Evolutionary conservation across 64 coral and sea anemone species (phyloP).

Genomic region (Stichodactyla helianthus): DNA sequence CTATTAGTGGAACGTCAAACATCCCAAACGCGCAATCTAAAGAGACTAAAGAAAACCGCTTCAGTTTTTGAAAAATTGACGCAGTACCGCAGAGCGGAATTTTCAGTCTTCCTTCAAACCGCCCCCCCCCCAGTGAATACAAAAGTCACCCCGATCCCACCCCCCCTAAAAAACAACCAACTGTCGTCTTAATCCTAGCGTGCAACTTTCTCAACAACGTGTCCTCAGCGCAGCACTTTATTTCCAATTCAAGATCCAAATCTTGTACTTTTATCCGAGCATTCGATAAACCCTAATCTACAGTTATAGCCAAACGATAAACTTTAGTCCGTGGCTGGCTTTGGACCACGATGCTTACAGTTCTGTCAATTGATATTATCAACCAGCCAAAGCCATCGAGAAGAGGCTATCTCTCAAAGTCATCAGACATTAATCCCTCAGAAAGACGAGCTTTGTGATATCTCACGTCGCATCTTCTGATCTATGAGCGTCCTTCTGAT

Average conservation of each 20-base stretch:
- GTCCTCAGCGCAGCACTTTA: slow-evolving; percentile 3
- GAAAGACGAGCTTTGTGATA: slow-evolving; percentile 15
- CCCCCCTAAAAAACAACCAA: background rate
- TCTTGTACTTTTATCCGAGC: slow-evolving; percentile 4
- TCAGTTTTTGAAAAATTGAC: too few relatives aligned
- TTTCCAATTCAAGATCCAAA: slow-evolving; percentile 11
- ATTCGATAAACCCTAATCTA: slow-evolving; percentile 13
- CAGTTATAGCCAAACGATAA: background rate
- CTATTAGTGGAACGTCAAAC: too few relatives aligned
- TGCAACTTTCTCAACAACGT: background rate
- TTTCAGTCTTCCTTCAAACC: background rate
- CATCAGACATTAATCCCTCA: slow-evolving; percentile 4
- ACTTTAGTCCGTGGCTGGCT: background rate
- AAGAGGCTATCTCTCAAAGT: slow-evolving; percentile 2
- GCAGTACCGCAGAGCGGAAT: background rate
- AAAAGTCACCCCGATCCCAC: background rate
- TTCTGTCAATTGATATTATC: slow-evolving; percentile 10
- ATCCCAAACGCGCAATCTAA: too few relatives aligned
- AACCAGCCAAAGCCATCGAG: background rate
- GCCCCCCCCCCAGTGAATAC: background rate
- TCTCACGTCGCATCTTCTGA: slow-evolving; percentile 14
- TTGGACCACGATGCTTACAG: background rate
- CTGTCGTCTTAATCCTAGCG: background rate
- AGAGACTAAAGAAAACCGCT: too few relatives aligned
- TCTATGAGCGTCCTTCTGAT: background rate